Percentiles rank a stretch among this genome's conserved stretches.
Evolutionary conservation across 2,797 vertebrate genomes (phyloP).

Genomic region (Sebastes flavidus): DNA sequence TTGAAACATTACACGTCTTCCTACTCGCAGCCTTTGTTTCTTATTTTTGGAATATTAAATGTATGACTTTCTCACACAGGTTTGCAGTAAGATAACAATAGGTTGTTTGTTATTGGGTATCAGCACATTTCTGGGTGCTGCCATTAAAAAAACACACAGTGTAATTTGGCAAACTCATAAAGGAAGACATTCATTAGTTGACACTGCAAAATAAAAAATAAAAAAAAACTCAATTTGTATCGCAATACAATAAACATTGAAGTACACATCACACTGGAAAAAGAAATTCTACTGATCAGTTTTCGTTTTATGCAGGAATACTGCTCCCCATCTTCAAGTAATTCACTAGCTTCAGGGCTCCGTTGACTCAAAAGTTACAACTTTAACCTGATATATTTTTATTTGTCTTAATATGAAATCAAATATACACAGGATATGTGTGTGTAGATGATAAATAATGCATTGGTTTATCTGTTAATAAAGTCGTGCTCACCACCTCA

Average conservation of each 20-base stretch:
- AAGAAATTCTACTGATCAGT: background rate
- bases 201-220: background rate
- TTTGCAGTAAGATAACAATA: background rate
- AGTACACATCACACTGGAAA: background rate
- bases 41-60: background rate
- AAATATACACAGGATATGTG: background rate
- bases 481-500: conserved; percentile 7
- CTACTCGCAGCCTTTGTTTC: background rate
- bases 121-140: background rate
- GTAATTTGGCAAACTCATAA: background rate
- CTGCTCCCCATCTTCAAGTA: background rate
- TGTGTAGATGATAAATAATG: conserved; percentile 8
- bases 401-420: background rate
- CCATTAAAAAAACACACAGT: background rate
- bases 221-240: background rate
- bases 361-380: background rate
- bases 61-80: background rate
- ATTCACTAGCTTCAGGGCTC: background rate
- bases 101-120: background rate
- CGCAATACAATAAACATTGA: background rate
- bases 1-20: background rate
- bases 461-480: background rate
- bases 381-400: background rate
- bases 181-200: background rate
- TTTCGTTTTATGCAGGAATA: background rate